A percentile compares a stretch with the other conserved stretches of the same genome.
Conservation (phyloP, 2,888 invertebrate species). For the Tenodera sinensis region DNA sequence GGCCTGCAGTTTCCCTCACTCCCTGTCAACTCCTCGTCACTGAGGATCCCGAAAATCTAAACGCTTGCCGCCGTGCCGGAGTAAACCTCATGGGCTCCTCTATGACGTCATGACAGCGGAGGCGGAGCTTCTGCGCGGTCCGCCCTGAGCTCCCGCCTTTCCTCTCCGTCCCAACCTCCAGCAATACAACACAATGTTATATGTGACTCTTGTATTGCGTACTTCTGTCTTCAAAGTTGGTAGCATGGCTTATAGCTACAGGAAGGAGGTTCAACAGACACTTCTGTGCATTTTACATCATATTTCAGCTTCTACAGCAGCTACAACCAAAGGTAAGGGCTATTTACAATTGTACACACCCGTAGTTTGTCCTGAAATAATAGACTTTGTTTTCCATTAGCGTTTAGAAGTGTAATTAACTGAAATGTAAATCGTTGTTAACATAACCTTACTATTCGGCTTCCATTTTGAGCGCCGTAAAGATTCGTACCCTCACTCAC, state of each 20-base stretch:
- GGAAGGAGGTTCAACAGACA: slow-evolving; percentile 5
- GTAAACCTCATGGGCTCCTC: slow-evolving; percentile 31
- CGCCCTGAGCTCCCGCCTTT: slow-evolving; percentile 14
- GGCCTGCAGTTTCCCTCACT: slow-evolving; percentile 19
- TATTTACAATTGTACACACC: not conserved
- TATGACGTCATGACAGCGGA: slow-evolving; percentile 30
- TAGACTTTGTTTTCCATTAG: not conserved
- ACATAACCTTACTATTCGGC: not conserved
- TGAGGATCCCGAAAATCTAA: slow-evolving; percentile 20
- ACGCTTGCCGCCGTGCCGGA: slow-evolving; percentile 22
- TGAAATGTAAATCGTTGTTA: not conserved
- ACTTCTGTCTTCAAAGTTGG: slow-evolving; percentile 8
- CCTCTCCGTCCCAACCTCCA: not conserved
- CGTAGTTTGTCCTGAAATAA: not conserved
- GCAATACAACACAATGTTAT: not conserved
- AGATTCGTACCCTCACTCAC: slow-evolving; percentile 17
- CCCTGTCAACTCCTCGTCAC: slow-evolving; percentile 31
- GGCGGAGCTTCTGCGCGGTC: slow-evolving; percentile 22
- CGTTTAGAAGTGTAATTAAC: not conserved
- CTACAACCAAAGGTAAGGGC: not conserved
- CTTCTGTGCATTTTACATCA: not conserved
- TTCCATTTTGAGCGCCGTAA: slow-evolving; percentile 30
- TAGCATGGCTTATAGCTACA: slow-evolving; percentile 9
- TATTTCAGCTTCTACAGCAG: not conserved
- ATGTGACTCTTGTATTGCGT: not conserved